Percentiles rank a stretch among this genome's conserved stretches.
phyloP scores from a whole-genome alignment of 2,113 vertebrate genomes.

The Crocuta crocuta region DNA sequence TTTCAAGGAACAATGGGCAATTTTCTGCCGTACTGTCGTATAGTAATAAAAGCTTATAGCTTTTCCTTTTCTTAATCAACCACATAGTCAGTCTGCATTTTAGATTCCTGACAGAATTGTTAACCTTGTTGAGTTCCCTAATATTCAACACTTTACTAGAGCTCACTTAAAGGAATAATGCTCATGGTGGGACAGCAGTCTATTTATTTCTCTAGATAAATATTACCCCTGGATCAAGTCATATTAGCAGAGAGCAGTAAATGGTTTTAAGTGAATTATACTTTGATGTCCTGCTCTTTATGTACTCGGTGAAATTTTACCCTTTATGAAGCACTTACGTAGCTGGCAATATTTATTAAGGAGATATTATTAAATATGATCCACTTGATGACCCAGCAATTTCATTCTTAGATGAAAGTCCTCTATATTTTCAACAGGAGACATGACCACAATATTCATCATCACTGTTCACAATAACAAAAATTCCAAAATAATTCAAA shows the following conservation, averaged over 20 bases:
- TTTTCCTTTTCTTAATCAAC: constrained; percentile 34
- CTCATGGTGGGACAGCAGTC: neutral
- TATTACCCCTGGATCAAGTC: neutral
- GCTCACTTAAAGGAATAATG: constrained; percentile 12
- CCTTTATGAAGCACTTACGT: constrained; percentile 36
- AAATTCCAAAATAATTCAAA: neutral
- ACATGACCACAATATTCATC: neutral
- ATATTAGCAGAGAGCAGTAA: neutral
- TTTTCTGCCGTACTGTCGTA: neutral
- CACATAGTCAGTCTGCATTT: neutral
- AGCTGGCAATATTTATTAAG: constrained; percentile 31
- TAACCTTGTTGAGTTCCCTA: neutral
- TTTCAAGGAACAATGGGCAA: neutral
- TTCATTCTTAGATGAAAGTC: constrained; percentile 7
- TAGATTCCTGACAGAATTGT: constrained; percentile 5
- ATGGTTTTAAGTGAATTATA: constrained; percentile 1
- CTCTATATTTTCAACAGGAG: neutral
- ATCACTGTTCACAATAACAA: neutral
- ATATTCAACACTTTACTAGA: constrained; percentile 43
- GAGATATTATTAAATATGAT: constrained; percentile 9
- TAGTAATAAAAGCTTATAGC: neutral
- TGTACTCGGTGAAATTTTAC: neutral
- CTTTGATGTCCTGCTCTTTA: neutral
- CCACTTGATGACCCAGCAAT: neutral
- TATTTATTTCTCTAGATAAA: constrained; percentile 37